Conservation (phyloP, 2,797 vertebrate genomes). For the Pagetopsis macropterus region DNA sequence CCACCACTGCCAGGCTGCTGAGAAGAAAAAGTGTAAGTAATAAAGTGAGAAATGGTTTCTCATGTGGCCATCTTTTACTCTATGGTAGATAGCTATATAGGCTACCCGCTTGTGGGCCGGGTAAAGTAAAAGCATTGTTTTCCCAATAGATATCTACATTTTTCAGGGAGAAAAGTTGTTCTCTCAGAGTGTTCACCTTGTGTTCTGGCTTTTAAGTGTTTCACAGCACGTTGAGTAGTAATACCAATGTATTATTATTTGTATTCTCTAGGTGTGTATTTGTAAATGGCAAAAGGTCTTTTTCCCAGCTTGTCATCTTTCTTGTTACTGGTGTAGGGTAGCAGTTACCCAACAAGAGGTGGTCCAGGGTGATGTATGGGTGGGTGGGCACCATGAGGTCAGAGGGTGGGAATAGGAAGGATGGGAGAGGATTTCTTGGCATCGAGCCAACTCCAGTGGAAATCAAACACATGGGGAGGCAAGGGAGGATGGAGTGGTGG, state of each 20-base stretch:
- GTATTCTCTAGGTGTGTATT: background rate
- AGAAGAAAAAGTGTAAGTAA: conserved; percentile 26
- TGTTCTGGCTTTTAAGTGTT: background rate
- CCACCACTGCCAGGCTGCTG: conserved; percentile 35
- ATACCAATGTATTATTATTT: background rate
- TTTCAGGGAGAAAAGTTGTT: conserved; percentile 7
- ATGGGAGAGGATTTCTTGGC: conserved; percentile 63
- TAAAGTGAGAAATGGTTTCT: conserved; percentile 43
- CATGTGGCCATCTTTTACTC: conserved; percentile 29
- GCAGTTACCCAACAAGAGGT: conserved; percentile 10
- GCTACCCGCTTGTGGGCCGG: conserved; percentile 25
- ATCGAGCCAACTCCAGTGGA: conserved; percentile 58
- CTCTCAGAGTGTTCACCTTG: conserved; percentile 10
- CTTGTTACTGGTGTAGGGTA: conserved; percentile 8
- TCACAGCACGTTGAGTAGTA: background rate
- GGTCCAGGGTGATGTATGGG: conserved; percentile 47
- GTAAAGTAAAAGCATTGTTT: conserved; percentile 1
- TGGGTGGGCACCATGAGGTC: conserved; percentile 48
- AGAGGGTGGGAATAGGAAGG: conserved; percentile 46
- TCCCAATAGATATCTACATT: background rate
- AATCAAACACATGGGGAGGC: conserved; percentile 52
- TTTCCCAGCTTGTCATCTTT: conserved; percentile 2
- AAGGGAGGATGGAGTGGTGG: conserved; percentile 44
- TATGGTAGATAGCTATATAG: conserved; percentile 12
- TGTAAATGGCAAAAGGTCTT: conserved; percentile 1